Evolutionary conservation across 2,888 invertebrate genomes (phyloP), one percentile per base, ranked within the genome.

Genomic region (Barypeithes pellucidus): DNA sequence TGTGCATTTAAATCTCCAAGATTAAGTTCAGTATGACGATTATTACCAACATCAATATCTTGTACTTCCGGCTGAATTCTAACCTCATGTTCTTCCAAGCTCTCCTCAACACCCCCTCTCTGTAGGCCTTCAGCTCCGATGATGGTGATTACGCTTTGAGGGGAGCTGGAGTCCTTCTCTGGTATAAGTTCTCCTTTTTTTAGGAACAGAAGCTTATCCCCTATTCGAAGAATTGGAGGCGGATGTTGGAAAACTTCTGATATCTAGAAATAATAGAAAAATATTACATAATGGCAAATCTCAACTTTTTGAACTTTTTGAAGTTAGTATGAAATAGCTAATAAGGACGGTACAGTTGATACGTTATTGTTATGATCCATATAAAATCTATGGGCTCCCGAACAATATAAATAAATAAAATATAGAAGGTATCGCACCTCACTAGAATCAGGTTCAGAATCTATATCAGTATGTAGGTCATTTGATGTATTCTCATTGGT

Each of bases 101-200:
- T 81, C 8, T 81, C 80, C 63, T 81, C 81, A 20, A 79, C 75
- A 1, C 80, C 80, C 14, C 79, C 78, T 67, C 86, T 80, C 80
- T 87, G 86, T 4, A 87, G 79, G 2, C 87, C 87, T 80, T 87
- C 87, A 3, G 87, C 86, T 12, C 87, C 88, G 63, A 87, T 85
- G 4, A 87, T 82, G 2, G 87, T 87, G 18, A 87, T 86, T 5
- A 85, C 82, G 14, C 85, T 82, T 3, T 83, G 79, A 1, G 86
- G 85, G 2, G 85, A 85, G 62, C 83, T 85, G 0, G 80, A 80
- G 63, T 83, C 83, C 69, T 84, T 84, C 71, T 85, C 85, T 1
- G 82, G 81, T 11, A 85, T 80, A 2, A 33, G 75, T 75, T 85
- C 82, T 11, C 82, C 84, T 73, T 84, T 82, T 61, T 85, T 84